Percentiles rank a stretch among this genome's conserved stretches.
These are phyloP conservation scores for Nanger granti DNA, from an alignment of 2,113 vertebrate genomes.

Conservation along the genomic window DNA sequence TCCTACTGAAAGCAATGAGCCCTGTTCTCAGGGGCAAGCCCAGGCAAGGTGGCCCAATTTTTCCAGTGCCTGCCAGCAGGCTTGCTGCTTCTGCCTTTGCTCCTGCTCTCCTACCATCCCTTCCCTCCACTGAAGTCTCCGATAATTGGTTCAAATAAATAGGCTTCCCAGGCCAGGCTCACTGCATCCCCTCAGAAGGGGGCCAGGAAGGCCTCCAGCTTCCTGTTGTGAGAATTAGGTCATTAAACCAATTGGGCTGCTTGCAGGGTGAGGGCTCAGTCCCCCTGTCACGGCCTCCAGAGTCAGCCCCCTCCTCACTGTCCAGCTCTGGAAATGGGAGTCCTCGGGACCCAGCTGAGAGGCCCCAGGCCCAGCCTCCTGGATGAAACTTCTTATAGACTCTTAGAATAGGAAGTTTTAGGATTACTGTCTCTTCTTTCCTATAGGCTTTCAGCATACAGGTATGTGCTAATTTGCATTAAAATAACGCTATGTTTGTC, in stretches of 20 bases:
- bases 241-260: neutral
- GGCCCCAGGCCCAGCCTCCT: neutral
- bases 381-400: neutral
- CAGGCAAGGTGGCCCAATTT: neutral
- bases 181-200: conserved; percentile 10
- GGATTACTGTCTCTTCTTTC: neutral
- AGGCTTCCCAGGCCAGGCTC: neutral
- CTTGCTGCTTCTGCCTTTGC: neutral
- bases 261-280: neutral
- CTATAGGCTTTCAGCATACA: neutral
- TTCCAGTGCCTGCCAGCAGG: neutral
- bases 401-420: neutral
- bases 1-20: neutral
- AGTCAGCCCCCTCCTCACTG: neutral
- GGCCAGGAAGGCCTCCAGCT: neutral
- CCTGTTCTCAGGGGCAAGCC: neutral
- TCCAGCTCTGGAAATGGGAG: neutral
- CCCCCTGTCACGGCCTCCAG: neutral
- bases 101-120: neutral
- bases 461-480: neutral
- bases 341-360: neutral
- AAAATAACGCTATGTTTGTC: neutral
- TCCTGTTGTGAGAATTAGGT: neutral
- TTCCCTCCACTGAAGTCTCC: neutral
- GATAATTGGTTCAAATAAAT: neutral